A percentile compares a stretch with the other conserved stretches of the same genome.
Conservation (phyloP, 2,113 vertebrate genomes). For the Australoheros scitulus region DNA sequence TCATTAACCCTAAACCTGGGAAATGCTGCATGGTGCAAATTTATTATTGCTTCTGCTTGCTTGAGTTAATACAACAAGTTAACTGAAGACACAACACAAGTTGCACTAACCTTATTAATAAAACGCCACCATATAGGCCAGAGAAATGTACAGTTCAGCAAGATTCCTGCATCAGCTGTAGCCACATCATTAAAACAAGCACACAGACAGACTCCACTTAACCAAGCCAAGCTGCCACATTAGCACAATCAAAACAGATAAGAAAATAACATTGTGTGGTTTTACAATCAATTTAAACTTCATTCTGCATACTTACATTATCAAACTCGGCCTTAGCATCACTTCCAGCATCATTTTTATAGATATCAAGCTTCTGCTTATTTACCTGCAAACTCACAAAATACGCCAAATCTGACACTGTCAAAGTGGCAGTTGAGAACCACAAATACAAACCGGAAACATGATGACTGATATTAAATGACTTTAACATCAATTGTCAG, state of each 20-base stretch:
- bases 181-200: not conserved
- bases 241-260: not conserved
- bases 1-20: too few species aligned
- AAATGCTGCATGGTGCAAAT: too few species aligned
- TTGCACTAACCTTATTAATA: too few species aligned
- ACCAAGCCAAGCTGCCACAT: too few species aligned
- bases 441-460: not conserved
- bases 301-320: not conserved
- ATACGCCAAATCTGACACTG: not conserved
- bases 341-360: not conserved
- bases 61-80: too few species aligned
- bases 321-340: not conserved
- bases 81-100: too few species aligned
- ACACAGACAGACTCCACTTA: too few species aligned
- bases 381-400: not conserved
- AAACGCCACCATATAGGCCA: too few species aligned
- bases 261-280: not conserved
- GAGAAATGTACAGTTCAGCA: too few species aligned
- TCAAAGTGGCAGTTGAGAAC: not conserved
- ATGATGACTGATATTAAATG: not conserved
- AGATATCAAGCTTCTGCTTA: not conserved
- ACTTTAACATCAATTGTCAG: too few species aligned
- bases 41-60: too few species aligned
- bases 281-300: not conserved
- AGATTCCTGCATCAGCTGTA: too few species aligned